Evolutionary conservation across 2,888 invertebrate genomes (phyloP).

Genomic region (Agonopterix heracliana): DNA sequence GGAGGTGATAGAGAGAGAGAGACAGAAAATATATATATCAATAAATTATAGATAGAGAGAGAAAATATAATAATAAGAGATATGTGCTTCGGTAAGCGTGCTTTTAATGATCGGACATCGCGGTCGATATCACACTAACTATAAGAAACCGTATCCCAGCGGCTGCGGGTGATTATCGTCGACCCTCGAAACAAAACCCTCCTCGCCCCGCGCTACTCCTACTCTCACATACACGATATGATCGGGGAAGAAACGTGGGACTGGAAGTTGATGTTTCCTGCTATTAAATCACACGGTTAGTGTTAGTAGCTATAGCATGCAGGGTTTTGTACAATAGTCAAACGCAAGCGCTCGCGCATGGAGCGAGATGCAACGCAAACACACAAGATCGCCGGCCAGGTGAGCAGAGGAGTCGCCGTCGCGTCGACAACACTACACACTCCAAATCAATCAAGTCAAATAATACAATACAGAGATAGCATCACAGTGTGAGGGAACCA

Average conservation of each 20-base stretch:
- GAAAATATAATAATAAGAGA: conserved; percentile 34
- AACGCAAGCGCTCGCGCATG: conserved; percentile 43
- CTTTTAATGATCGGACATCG: conserved; percentile 18
- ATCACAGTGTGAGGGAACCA: conserved; percentile 15
- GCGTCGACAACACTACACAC: conserved; percentile 48
- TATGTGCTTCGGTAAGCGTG: conserved; percentile 43
- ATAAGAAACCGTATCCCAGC: conserved; percentile 18
- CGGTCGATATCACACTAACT: conserved; percentile 28
- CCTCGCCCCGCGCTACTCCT: conserved; percentile 32
- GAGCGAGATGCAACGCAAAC: conserved; percentile 58
- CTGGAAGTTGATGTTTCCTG: conserved; percentile 25
- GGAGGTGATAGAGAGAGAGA: conserved; percentile 44
- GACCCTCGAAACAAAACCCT: conserved; percentile 27
- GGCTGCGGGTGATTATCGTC: conserved; percentile 46
- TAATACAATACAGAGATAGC: conserved; percentile 26
- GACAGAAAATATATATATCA: conserved; percentile 45
- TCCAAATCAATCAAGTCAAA: conserved; percentile 50
- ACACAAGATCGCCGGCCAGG: conserved; percentile 73
- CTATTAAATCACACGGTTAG: conserved; percentile 6
- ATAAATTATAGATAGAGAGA: conserved; percentile 24
- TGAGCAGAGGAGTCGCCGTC: conserved; percentile 47
- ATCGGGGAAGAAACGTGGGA: conserved; percentile 36
- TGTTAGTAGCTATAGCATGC: conserved; percentile 39
- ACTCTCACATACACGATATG: conserved; percentile 38
- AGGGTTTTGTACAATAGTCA: conserved; percentile 48